Evolutionary conservation across 2,113 vertebrate species (phyloP).

Genomic region (Progne subis): DNA sequence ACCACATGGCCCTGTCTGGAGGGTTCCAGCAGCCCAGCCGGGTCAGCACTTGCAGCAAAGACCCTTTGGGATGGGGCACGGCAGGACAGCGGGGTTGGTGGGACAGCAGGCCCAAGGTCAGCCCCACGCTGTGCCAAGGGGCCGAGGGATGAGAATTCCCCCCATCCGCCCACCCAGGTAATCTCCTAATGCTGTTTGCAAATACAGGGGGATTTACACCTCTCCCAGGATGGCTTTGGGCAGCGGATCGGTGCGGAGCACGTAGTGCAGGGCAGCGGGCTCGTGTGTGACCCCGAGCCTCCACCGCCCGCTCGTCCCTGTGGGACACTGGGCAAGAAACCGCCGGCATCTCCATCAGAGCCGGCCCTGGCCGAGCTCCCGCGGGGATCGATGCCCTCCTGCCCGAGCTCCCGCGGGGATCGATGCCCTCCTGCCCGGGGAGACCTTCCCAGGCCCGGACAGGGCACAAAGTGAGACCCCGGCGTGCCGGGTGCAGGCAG

Average conservation of each 20-base stretch:
- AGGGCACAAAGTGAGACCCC: neutral
- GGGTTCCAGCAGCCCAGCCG: neutral
- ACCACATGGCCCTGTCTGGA: accelerated
- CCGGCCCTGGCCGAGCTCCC: neutral
- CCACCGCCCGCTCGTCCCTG: accelerated
- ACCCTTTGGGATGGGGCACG: neutral
- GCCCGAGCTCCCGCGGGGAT: accelerated
- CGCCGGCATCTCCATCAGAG: accelerated
- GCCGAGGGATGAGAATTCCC: neutral
- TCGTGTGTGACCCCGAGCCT: neutral
- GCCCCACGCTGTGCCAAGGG: accelerated
- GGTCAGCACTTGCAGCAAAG: neutral
- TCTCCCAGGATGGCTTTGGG: neutral
- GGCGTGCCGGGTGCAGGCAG: accelerated
- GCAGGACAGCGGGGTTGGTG: neutral
- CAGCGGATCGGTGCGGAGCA: neutral
- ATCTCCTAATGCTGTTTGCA: constrained; percentile 33
- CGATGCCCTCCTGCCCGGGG: neutral
- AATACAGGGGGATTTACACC: neutral
- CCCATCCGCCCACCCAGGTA: neutral
- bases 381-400: neutral
- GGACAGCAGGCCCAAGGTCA: neutral
- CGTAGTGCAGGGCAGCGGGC: neutral
- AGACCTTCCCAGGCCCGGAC: neutral
- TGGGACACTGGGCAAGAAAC: neutral